A percentile compares a stretch with the other conserved stretches of the same genome.
Conservation (phyloP, 2,113 vertebrate genomes). For the Pygoscelis antarcticus region DNA sequence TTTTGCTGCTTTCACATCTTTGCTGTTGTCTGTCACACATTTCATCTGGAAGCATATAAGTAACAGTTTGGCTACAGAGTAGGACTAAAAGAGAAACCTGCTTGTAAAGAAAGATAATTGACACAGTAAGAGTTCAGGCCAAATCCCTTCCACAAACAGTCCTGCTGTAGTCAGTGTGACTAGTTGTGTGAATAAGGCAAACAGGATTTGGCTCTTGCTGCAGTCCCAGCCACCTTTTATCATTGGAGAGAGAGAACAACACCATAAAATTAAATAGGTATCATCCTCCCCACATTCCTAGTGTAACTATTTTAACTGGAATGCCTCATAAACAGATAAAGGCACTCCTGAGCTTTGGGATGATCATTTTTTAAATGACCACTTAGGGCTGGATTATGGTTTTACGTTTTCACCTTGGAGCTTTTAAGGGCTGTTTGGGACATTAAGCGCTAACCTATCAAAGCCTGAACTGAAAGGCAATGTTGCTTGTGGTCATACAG, state of each 20-base stretch:
- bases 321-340: conserved; percentile 72
- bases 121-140: conserved; percentile 57
- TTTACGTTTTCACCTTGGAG: conserved; percentile 78
- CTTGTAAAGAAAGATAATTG: conserved; percentile 63
- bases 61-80: background rate
- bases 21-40: background rate
- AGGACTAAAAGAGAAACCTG: conserved; percentile 10
- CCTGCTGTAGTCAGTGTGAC: conserved; percentile 55
- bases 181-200: conserved; percentile 44
- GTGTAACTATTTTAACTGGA: conserved; percentile 73
- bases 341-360: conserved; percentile 59
- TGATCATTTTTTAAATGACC: conserved; percentile 76
- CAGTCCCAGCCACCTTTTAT: conserved; percentile 49
- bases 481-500: conserved; percentile 49
- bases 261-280: conserved; percentile 71
- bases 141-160: conserved; percentile 67
- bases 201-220: conserved; percentile 55
- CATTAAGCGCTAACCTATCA: conserved; percentile 69
- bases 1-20: background rate
- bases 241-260: conserved; percentile 55
- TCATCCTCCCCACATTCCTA: conserved; percentile 48
- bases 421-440: conserved; percentile 75
- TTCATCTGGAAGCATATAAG: background rate
- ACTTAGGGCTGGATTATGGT: conserved; percentile 60
- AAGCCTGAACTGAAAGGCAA: conserved; percentile 65